Conservation (phyloP, 53 echinoderm and acorn worm species). For the Holothuria leucospilota region DNA sequence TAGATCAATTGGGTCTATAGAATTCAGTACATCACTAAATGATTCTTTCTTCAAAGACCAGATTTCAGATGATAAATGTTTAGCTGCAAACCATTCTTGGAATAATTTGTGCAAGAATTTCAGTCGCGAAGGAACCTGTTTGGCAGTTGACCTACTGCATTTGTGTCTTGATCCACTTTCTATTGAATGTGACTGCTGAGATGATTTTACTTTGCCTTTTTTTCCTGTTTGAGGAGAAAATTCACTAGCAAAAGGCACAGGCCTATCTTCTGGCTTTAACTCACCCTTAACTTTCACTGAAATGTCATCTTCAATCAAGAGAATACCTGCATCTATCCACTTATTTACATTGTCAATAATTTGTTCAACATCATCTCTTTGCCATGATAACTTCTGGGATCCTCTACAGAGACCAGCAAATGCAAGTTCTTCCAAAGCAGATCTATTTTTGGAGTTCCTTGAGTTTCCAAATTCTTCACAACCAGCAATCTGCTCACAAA, state of each 20-base stretch:
- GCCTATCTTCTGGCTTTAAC: background rate
- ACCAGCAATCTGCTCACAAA: background rate
- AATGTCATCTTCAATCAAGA: background rate
- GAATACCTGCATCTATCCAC: slow-evolving; percentile 22
- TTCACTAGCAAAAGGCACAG: background rate
- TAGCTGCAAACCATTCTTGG: no score
- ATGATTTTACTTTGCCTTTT: no score
- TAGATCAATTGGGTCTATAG: background rate
- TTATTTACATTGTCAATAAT: background rate
- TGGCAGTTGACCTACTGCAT: no score
- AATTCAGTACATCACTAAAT: no score
- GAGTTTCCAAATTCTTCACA: background rate
- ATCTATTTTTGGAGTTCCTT: background rate
- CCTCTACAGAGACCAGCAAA: slow-evolving; percentile 10
- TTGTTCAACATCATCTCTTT: background rate
- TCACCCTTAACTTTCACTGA: background rate
- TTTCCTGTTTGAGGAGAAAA: background rate
- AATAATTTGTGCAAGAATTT: no score
- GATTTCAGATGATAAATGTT: no score
- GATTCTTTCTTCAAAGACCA: no score
- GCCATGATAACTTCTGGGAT: background rate
- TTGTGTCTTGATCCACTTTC: no score
- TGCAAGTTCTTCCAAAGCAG: background rate
- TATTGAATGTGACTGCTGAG: no score
- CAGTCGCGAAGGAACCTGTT: no score